Conservation (phyloP, 1,140 invertebrate genomes). For the Zaprionus vittiger region DNA sequence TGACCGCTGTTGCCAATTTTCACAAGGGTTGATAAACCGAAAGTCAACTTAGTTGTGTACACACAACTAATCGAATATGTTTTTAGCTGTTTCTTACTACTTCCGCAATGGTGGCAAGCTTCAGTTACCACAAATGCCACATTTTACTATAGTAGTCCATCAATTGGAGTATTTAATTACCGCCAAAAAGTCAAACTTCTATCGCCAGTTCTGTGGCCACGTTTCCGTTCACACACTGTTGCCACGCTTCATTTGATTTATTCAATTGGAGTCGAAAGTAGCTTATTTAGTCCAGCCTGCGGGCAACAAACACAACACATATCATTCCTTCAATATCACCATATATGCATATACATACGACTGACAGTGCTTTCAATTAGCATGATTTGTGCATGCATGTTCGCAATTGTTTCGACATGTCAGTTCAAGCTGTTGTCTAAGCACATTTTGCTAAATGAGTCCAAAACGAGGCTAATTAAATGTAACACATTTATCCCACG, state of each 20-base stretch:
- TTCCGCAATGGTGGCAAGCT: background rate
- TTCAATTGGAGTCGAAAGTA: slow-evolving; percentile 2
- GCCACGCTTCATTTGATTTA: slow-evolving; percentile 12
- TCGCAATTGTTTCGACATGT: slow-evolving; percentile 25
- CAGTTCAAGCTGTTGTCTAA: slow-evolving; percentile 45
- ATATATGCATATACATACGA: background rate
- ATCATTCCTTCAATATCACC: slow-evolving; percentile 20
- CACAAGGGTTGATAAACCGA: background rate
- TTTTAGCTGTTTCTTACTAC: background rate
- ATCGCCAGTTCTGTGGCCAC: background rate
- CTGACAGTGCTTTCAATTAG: slow-evolving; percentile 47
- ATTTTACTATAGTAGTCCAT: background rate
- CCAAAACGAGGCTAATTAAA: slow-evolving; percentile 55
- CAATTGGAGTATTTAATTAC: background rate
- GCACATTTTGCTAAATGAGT: slow-evolving; percentile 29
- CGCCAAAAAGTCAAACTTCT: background rate
- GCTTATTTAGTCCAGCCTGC: background rate
- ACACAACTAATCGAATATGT: too few species aligned
- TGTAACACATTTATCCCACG: slow-evolving; percentile 31
- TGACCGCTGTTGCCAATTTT: background rate
- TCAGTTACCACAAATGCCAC: background rate
- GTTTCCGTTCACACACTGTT: background rate
- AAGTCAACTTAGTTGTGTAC: too few species aligned
- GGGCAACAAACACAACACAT: background rate
- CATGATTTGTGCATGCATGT: slow-evolving; percentile 45